These are phyloP conservation scores for Oscheius sp. DNA, from an alignment of 2,888 invertebrate species.

Conservation along the genomic window DNA sequence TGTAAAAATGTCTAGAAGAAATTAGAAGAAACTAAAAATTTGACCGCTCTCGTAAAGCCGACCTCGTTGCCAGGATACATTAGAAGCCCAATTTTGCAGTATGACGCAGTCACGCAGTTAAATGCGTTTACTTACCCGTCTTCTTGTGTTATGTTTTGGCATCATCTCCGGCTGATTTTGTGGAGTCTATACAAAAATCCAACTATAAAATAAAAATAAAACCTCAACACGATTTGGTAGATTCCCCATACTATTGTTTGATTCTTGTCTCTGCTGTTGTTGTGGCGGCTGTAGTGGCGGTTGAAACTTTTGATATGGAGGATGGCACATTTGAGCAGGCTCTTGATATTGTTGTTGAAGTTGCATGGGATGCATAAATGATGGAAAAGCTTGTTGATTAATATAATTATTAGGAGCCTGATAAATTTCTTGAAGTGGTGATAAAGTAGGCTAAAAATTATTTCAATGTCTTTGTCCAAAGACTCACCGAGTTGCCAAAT, in stretches of 20 bases:
- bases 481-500: slow-evolving; percentile 38
- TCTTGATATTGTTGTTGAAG: slow-evolving; percentile 3
- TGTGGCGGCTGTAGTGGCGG: neutral
- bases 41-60: slow-evolving; percentile 5
- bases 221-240: slow-evolving; percentile 14
- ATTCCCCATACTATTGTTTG: neutral
- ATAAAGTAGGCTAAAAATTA: neutral
- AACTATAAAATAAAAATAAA: neutral
- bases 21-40: neutral
- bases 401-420: slow-evolving; percentile 8
- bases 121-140: slow-evolving; percentile 13
- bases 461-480: neutral
- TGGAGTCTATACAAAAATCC: neutral
- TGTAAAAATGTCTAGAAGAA: neutral
- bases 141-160: slow-evolving; percentile 3
- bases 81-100: slow-evolving; percentile 22
- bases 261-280: neutral
- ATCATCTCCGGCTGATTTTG: neutral
- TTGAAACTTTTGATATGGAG: neutral
- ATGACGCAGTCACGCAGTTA: slow-evolving; percentile 16
- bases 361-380: neutral
- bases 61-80: slow-evolving; percentile 16
- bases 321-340: neutral
- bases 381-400: neutral
- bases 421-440: neutral